Conservation (phyloP, 1,140 invertebrate species). For the Brachionus koreanus region DNA sequence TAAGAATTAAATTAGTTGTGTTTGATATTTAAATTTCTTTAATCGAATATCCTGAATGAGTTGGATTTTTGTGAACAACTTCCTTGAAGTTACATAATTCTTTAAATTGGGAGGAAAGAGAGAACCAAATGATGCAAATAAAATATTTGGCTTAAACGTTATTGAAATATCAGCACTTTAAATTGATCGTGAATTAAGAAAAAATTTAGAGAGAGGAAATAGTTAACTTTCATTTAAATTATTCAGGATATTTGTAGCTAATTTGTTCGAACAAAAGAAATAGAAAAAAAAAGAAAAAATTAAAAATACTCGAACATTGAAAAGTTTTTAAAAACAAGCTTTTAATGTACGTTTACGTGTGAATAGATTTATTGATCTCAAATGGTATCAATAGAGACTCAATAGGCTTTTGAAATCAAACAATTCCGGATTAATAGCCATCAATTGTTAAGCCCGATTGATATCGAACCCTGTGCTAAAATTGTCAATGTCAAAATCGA, state of each 20-base stretch:
- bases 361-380: slow-evolving; percentile 35
- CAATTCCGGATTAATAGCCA: slow-evolving; percentile 6
- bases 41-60: background rate
- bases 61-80: background rate
- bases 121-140: background rate
- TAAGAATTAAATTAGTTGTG: background rate
- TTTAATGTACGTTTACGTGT: slow-evolving; percentile 18
- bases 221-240: slow-evolving; percentile 5
- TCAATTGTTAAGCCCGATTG: background rate
- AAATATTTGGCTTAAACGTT: background rate
- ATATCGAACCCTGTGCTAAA: background rate
- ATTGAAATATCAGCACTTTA: background rate
- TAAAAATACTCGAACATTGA: background rate
- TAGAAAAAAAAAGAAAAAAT: background rate
- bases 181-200: background rate
- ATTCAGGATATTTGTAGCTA: slow-evolving; percentile 1
- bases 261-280: background rate
- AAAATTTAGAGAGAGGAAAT: background rate
- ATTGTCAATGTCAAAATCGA: slow-evolving; percentile 7
- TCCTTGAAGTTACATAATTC: background rate
- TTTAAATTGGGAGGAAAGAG: background rate
- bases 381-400: slow-evolving; percentile 27
- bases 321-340: slow-evolving; percentile 1
- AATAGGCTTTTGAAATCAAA: slow-evolving; percentile 11
- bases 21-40: background rate